phyloP scores from a whole-genome alignment of 2,888 invertebrate genomes.

The Pharmacophagus antenor region DNA sequence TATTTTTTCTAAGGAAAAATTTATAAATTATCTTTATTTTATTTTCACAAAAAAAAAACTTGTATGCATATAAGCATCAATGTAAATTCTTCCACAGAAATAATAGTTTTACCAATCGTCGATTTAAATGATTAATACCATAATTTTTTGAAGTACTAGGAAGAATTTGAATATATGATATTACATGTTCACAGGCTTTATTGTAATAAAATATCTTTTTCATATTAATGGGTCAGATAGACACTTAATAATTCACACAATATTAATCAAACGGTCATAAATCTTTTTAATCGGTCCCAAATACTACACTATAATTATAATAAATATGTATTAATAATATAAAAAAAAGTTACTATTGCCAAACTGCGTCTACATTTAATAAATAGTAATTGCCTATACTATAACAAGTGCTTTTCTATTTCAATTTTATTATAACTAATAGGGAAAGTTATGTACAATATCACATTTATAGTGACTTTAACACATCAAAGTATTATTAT shows the following conservation, averaged over 20 bases:
- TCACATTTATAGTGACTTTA: constrained; percentile 41
- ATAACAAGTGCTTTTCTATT: constrained; percentile 30
- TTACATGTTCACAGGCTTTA: background rate
- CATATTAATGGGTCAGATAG: background rate
- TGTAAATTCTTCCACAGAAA: no score
- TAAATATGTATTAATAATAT: constrained; percentile 25
- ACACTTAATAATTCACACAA: background rate
- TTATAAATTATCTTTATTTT: no score
- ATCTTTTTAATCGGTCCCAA: constrained; percentile 8
- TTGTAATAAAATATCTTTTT: background rate
- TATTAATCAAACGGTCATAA: background rate
- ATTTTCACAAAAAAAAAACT: no score
- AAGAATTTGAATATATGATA: background rate
- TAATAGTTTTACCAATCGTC: no score
- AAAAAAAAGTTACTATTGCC: constrained; percentile 38
- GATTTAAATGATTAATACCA: no score
- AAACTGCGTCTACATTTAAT: constrained; percentile 32
- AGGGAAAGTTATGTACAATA: constrained; percentile 36
- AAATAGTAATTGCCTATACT: constrained; percentile 21
- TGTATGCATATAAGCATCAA: no score
- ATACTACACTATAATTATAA: background rate
- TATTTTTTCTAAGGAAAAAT: no score
- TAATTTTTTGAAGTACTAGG: background rate
- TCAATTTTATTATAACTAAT: constrained; percentile 29
- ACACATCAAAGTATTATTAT: constrained; percentile 5